Conservation (phyloP, 1,140 invertebrate species). For the Brachionus rubens region DNA sequence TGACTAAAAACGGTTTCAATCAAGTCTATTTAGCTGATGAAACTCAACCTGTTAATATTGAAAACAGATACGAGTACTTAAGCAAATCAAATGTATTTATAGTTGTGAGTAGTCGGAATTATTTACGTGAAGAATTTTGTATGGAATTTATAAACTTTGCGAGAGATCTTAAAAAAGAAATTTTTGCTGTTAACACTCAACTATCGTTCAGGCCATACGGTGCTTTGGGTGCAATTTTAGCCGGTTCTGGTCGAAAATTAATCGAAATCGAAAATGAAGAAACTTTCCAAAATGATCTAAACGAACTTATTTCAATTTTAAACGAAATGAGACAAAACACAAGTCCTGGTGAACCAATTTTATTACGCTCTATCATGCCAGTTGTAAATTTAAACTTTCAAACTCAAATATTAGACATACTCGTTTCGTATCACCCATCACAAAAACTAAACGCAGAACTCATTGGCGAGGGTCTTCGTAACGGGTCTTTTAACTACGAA, state of each 20-base stretch:
- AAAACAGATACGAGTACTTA: background rate
- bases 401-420: background rate
- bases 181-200: background rate
- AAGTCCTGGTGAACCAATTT: background rate
- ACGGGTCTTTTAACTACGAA: background rate
- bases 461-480: background rate
- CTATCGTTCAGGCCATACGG: constrained; percentile 6
- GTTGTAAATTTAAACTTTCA: background rate
- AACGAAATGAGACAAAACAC: background rate
- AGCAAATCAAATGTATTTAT: constrained; percentile 21
- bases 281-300: background rate
- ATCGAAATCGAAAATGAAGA: too few relatives aligned
- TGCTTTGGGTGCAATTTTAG: constrained; percentile 3
- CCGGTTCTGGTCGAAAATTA: background rate
- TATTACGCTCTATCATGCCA: too few relatives aligned
- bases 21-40: too few relatives aligned
- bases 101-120: background rate
- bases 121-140: background rate
- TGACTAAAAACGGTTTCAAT: too few relatives aligned
- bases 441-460: background rate
- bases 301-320: background rate
- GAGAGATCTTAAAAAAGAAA: background rate
- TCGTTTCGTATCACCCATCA: background rate
- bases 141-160: constrained; percentile 33
- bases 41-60: too few relatives aligned